Evolutionary conservation across 2,888 invertebrate genomes (phyloP), one percentile per base, ranked within the genome.

Genomic region (Matsumyia berberina): DNA sequence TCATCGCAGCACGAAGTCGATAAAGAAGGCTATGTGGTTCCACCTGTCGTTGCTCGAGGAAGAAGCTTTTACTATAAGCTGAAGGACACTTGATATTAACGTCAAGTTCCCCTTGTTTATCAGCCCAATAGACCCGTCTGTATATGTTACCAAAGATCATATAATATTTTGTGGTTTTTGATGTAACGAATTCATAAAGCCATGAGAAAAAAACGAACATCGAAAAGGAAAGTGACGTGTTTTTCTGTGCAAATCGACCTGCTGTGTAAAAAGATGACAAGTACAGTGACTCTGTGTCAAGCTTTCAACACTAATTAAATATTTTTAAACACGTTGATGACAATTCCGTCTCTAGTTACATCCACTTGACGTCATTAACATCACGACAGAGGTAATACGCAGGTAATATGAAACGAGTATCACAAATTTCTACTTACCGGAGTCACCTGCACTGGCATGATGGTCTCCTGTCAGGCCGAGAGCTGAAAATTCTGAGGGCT

Each of bases 401-500:
- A 33, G 33, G n/a, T 46, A 33, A 37, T 9, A 64, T 3, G 31
- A 7, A 57, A 69, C 46, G 39, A 42, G 39, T 37, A 17, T 49
- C 8, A 70, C 42, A 62, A 51, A 33, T 31, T 46, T 60, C 8
- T 89, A 91, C 91, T 91, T 89, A 91, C 92, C 91, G 79, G 89
- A 88, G 86, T 90, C 92, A 70, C 88, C 88, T 80, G 88, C 88
- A 87, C 88, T 89, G 74, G 91, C 88, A 87, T 91, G 90, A 88
- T 91, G 91, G 87, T 89, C 89, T 70, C 88, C 90, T 79, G 90
- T 91, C 82, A 93, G 90, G 83, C 91, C 92, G 73, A 92, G 89
- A 79, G 91, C 91, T 86, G 92, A 92, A 85, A 93, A 93, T 86
- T 94, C 94, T 74, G 94, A 94, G 46, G 95, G 94, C 88, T 95